Evolutionary conservation across 2,888 invertebrate species (phyloP), one percentile per base, ranked within the genome.

Genomic region (Magallana nippona): DNA sequence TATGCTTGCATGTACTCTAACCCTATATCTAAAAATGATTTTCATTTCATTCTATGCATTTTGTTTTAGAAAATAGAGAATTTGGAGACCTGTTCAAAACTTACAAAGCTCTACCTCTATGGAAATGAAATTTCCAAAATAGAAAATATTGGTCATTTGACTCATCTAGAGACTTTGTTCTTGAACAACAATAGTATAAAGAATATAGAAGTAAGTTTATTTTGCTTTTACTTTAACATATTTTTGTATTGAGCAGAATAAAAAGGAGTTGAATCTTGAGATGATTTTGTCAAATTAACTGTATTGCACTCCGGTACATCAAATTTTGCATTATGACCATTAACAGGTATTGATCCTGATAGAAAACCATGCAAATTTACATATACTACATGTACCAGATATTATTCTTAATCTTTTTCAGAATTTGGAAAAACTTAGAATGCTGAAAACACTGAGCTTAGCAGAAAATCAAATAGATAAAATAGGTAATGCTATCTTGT

Each of bases 381-480:
- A 19, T 60, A 3, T n/a, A 19, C 19, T n/a, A 19, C 19, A 3
- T 60, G 62, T 60, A n/a, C n/a, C 8, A 5, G 62, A n/a, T 19
- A 10, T 60, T 60, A n/a, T 60, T 17, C 10, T 8, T 10, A n/a
- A 19, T 60, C 0, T 8, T 19, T 57, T 79, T 17, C 87, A 94
- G 93, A 93, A 93, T 84, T 85, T 94, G 55, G 86, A 90, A 55
- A 83, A 86, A 55, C 85, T 94, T 60, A 87, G 86, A 78, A 89
- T 91, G 82, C 88, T 94, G 82, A 90, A 87, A 83, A 92, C 93
- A 82, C 86, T 94, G 55, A 94, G 94, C 87, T 85, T 94, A 83
- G 93, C 94, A 78, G 93, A 93, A 85, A 94, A 94, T 86, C 84
- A 87, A 79, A 94, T 94, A 82, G 90, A 91, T 78, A 91, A 90